A percentile compares a stretch with the other conserved stretches of the same genome.
Evolutionary conservation across 1,140 invertebrate genomes (phyloP).

Genomic region (Teleopsis dalmanni): DNA sequence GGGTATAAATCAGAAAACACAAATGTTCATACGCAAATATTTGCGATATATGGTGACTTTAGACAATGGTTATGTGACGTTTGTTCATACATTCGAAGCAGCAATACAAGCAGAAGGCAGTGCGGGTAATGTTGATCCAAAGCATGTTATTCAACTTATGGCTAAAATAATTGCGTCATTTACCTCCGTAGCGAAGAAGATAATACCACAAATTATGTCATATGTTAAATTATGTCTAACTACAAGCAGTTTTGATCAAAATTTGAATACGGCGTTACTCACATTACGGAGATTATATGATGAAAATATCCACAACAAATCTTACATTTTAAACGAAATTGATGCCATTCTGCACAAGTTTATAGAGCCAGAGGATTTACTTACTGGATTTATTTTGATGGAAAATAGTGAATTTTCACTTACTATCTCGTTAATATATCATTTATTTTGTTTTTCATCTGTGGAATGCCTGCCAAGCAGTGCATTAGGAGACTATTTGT

Average conservation of each 20-base stretch:
- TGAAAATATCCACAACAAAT: conserved; percentile 16
- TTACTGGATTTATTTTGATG: conserved; percentile 29
- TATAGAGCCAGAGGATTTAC: conserved; percentile 19
- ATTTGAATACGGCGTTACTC: no score
- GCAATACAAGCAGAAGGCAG: no score
- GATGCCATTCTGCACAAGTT: conserved; percentile 4
- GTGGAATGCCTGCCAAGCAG: conserved; percentile 30
- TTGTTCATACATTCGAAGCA: no score
- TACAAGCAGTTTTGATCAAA: no score
- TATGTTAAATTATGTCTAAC: conserved; percentile 20
- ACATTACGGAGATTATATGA: conserved; percentile 26
- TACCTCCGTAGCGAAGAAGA: no score
- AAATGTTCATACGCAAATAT: no score
- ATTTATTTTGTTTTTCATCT: conserved; percentile 24
- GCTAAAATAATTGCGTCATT: no score
- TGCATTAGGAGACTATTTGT: conserved; percentile 22
- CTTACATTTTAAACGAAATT: conserved; percentile 10
- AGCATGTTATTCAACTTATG: no score
- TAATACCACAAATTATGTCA: conserved; percentile 24
- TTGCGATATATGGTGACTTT: no score
- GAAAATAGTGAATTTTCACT: conserved; percentile 24
- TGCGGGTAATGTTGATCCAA: no score
- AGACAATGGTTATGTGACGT: no score
- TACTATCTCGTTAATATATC: conserved; percentile 16
- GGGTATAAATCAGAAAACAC: conserved; percentile 17